Evolutionary conservation across 2,113 vertebrate genomes (phyloP).

Genomic region (Cheirogaleus medius): DNA sequence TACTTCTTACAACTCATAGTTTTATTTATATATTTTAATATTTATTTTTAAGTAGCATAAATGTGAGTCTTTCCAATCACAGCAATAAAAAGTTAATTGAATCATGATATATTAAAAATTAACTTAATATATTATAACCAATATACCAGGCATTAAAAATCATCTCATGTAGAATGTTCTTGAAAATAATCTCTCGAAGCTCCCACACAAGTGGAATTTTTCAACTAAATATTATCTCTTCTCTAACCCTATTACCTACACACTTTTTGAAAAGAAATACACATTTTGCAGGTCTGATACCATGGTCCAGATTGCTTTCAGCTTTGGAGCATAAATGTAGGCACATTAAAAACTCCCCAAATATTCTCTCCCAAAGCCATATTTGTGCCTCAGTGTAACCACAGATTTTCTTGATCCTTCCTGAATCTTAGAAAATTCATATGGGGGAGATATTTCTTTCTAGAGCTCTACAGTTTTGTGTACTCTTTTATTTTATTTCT

Average conservation of each 20-base stretch:
- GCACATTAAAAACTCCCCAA: not conserved
- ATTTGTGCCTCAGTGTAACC: not conserved
- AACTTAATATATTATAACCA: not conserved
- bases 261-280: not conserved
- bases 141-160: not conserved
- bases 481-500: not conserved
- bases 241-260: not conserved
- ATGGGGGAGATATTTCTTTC: not conserved
- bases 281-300: not conserved
- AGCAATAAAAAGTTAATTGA: not conserved
- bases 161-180: not conserved
- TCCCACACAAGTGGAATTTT: not conserved
- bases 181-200: not conserved
- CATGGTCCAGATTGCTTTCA: not conserved
- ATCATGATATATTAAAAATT: not conserved
- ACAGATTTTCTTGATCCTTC: not conserved
- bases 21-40: not conserved
- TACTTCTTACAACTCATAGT: not conserved
- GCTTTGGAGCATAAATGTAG: not conserved
- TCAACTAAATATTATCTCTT: not conserved
- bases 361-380: not conserved
- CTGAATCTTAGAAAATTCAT: not conserved
- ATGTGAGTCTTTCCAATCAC: not conserved
- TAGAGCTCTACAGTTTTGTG: not conserved
- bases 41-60: conserved; percentile 3